These are phyloP conservation scores for Bothrops jararaca DNA, from an alignment of 2,113 vertebrate genomes.

Conservation along the genomic window DNA sequence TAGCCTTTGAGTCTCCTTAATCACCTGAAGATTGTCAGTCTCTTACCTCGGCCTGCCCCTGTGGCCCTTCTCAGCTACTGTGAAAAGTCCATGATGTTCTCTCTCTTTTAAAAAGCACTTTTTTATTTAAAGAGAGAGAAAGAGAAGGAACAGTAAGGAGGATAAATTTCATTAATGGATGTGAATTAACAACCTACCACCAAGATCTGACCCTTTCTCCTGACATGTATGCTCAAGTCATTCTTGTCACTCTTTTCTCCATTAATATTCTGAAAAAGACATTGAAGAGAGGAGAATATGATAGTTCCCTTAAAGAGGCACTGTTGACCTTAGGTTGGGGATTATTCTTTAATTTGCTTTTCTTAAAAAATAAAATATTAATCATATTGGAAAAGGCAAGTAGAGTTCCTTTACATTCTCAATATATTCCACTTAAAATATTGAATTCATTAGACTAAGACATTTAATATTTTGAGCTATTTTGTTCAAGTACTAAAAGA, in stretches of 20 bases:
- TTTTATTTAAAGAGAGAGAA: conserved; percentile 68
- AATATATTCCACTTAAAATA: conserved; percentile 77
- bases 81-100: conserved; percentile 78
- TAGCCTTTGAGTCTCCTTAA: conserved; percentile 96
- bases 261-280: conserved; percentile 88
- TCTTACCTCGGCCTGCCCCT: conserved; percentile 87
- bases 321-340: conserved; percentile 87
- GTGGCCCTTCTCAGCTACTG: conserved; percentile 79
- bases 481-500: conserved; percentile 71
- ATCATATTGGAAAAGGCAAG: conserved; percentile 81
- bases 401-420: conserved; percentile 76
- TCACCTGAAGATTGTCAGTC: conserved; percentile 98
- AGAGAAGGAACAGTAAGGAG: conserved; percentile 73
- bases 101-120: conserved; percentile 65
- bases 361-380: conserved; percentile 95
- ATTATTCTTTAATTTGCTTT: conserved; percentile 90
- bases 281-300: conserved; percentile 82
- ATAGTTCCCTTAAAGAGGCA: conserved; percentile 87
- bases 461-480: conserved; percentile 66
- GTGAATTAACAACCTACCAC: conserved; percentile 88
- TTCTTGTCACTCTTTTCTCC: conserved; percentile 83
- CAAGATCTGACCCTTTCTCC: conserved; percentile 86
- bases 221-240: conserved; percentile 87
- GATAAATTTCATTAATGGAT: conserved; percentile 93
- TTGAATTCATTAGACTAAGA: conserved; percentile 78